Evolutionary conservation across 2,113 vertebrate species (phyloP).

Genomic region (Mobula hypostoma): DNA sequence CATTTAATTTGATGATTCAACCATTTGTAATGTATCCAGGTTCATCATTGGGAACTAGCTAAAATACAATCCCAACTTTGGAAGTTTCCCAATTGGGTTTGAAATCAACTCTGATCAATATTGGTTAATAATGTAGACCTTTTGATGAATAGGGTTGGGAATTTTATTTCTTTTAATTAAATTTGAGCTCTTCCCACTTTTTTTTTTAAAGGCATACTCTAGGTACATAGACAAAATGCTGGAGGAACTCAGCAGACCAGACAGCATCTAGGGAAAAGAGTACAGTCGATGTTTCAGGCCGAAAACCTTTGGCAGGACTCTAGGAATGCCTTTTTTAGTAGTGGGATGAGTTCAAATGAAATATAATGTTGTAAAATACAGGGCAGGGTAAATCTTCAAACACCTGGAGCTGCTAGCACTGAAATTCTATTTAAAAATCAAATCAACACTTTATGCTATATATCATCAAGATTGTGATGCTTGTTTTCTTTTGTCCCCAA

Average conservation of each 20-base stretch:
- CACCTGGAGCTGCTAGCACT: conserved; percentile 6
- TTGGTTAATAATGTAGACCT: background rate
- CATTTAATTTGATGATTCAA: background rate
- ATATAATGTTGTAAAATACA: background rate
- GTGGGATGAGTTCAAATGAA: background rate
- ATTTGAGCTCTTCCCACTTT: too few relatives aligned
- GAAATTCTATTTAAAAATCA: conserved; percentile 10
- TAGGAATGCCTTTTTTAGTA: background rate
- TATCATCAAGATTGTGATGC: background rate
- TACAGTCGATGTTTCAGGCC: too few relatives aligned
- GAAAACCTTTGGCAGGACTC: background rate
- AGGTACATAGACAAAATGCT: too few relatives aligned
- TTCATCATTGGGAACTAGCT: background rate
- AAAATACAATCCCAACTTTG: background rate
- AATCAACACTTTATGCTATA: conserved; percentile 28
- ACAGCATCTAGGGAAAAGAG: too few relatives aligned
- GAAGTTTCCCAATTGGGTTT: background rate
- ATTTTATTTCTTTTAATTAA: background rate
- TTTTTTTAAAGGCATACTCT: too few relatives aligned
- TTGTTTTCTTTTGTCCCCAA: background rate
- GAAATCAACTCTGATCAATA: background rate
- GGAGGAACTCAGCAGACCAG: too few relatives aligned
- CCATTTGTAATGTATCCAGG: background rate
- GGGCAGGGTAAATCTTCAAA: background rate
- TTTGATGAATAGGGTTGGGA: background rate